Evolutionary conservation across 2,113 vertebrate species (phyloP), one percentile per base, ranked within the genome.

Genomic region (Dasypus novemcinctus): DNA sequence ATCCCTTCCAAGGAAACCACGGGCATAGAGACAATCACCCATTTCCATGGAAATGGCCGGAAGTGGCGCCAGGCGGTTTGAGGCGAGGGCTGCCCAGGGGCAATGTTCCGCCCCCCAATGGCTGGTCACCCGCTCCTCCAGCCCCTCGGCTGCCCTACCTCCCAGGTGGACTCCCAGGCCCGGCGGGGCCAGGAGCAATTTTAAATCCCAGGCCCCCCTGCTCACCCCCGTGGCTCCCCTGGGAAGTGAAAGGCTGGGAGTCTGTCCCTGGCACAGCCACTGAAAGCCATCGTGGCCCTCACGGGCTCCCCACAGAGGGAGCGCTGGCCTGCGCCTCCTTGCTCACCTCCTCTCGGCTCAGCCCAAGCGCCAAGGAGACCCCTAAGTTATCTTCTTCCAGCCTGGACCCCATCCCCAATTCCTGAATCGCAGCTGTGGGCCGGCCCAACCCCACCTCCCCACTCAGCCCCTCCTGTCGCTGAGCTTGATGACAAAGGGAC

Each of bases 291-390:
- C 57, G 7, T 59, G 25, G 6, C 29, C 31, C 11, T 52, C 43
- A 1, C 0, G 41, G 59, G 69, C 43, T 9, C 2, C 72, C 9
- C 43, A 0, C 0, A 25, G 79, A 36, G 17, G 0, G 2, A 66
- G 25, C 59, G 41, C 29, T 38, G 36, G 63, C 49, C 52, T 7
- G 12, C 31, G n/a, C 33, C 52, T 59, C 43, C 78, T 14, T 21
- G 38, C 25, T 12, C 12, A 4, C 15, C 20, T 8, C 31, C 33
- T 54, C 78, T 36, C 31, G 18, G 0, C 5, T 9, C 10, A 21
- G 63, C 12, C 33, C 27, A 0, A 31, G 83, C 36, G 59, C 43
- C 72, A 13, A 41, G 49, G 71, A 84, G 33, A 33, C 11, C 52
- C 63, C 21, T 17, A 6, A 3, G 33, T 18, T 20, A 10, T 4